Conservation (phyloP, 1,140 invertebrate species). For the Matsumurasca onukii region DNA sequence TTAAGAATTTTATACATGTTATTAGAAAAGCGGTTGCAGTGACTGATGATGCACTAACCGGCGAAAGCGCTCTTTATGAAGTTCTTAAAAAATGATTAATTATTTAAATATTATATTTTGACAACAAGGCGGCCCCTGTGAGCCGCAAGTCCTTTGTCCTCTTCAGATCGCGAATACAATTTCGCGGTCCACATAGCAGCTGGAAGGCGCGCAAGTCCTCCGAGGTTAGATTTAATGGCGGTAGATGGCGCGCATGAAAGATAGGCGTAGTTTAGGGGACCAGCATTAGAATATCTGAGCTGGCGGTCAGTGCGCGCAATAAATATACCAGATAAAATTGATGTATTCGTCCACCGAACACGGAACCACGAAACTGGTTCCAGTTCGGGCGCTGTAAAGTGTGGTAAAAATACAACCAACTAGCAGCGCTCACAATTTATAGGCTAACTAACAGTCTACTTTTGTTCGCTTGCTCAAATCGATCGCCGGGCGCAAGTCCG, state of each 20-base stretch:
- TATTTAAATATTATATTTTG: no score
- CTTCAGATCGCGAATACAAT: neutral
- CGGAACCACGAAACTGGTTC: neutral
- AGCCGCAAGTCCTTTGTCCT: neutral
- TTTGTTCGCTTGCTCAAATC: conserved; percentile 17
- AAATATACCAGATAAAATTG: conserved; percentile 26
- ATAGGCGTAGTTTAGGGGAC: neutral
- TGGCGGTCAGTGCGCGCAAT: conserved; percentile 4
- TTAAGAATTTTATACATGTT: no score
- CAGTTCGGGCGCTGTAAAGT: neutral
- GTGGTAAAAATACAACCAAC: conserved; percentile 21
- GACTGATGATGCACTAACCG: no score
- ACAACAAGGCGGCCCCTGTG: no score
- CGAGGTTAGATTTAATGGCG: neutral
- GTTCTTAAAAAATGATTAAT: no score
- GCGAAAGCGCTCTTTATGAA: no score
- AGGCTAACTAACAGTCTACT: conserved; percentile 27
- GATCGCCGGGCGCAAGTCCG: conserved; percentile 19
- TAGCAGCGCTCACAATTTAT: conserved; percentile 19
- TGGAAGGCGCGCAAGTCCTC: neutral
- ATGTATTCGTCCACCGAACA: conserved; percentile 8
- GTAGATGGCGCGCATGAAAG: conserved; percentile 4
- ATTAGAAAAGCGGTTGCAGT: no score
- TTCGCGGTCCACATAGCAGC: neutral
- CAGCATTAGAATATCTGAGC: conserved; percentile 20